phyloP scores from a whole-genome alignment of 2,113 vertebrate species.

The Pseudopipra pipra region DNA sequence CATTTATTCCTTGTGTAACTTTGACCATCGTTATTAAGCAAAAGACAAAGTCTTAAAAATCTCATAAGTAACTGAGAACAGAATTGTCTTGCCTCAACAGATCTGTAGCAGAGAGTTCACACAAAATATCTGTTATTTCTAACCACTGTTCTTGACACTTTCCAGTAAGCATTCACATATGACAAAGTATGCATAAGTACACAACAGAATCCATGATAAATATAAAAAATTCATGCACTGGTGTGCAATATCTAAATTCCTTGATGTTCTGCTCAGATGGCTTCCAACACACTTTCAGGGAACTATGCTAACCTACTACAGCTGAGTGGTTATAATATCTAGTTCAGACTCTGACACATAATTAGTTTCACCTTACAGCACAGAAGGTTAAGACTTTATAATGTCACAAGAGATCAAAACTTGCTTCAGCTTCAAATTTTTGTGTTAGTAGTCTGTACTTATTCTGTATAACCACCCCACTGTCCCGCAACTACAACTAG shows the following conservation, averaged over 20 bases:
- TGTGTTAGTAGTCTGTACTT: background rate
- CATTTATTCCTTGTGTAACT: background rate
- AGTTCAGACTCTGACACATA: background rate
- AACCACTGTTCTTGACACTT: background rate
- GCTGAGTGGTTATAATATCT: background rate
- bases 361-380: conserved; percentile 40
- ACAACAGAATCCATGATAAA: background rate
- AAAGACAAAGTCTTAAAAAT: background rate
- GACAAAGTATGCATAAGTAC: background rate
- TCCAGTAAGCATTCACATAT: background rate
- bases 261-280: background rate
- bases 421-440: background rate
- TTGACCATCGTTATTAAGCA: background rate
- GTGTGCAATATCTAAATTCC: background rate
- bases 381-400: background rate
- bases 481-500: background rate
- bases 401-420: background rate
- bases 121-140: background rate
- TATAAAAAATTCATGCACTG: background rate
- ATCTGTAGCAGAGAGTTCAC: background rate
- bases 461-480: background rate
- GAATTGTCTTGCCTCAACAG: background rate
- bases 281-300: background rate
- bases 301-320: conserved; percentile 25
- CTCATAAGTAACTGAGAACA: background rate